Evolutionary conservation across 1,140 invertebrate species (phyloP).

Genomic region (Archegozetes longisetosus): DNA sequence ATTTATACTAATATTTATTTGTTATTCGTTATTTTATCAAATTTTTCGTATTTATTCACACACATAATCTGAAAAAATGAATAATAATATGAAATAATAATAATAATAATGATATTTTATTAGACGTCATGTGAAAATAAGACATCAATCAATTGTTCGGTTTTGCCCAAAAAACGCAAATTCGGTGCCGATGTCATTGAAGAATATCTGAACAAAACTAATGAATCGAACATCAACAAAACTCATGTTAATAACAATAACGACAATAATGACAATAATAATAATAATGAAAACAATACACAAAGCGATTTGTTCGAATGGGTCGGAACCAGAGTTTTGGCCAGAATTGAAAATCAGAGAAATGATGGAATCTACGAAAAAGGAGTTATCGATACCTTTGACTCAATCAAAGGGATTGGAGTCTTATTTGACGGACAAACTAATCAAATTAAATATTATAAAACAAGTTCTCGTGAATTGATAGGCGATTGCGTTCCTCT

Average conservation of each 20-base stretch:
- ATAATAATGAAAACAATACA: background rate
- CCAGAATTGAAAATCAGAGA: background rate
- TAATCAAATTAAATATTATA: background rate
- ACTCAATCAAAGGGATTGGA: background rate
- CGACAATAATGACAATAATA: background rate
- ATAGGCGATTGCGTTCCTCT: background rate
- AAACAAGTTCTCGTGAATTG: background rate
- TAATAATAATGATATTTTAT: too few species aligned
- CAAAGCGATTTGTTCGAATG: constrained; percentile 9
- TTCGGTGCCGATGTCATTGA: background rate
- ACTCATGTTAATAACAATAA: background rate
- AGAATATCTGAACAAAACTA: background rate
- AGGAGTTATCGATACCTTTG: constrained; percentile 8
- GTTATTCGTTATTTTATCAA: too few species aligned
- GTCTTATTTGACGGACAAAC: constrained; percentile 1
- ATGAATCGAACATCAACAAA: background rate
- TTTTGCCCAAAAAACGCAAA: background rate
- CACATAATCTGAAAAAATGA: too few species aligned
- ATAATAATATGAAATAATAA: too few species aligned
- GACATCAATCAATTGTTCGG: background rate
- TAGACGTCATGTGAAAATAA: background rate
- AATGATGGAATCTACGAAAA: background rate
- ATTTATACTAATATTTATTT: too few species aligned
- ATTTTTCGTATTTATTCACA: too few species aligned
- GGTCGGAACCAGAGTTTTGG: constrained; percentile 2